Evolutionary conservation across 2,797 vertebrate genomes (phyloP), one percentile per base, ranked within the genome.

Genomic region (Danio kyathit): DNA sequence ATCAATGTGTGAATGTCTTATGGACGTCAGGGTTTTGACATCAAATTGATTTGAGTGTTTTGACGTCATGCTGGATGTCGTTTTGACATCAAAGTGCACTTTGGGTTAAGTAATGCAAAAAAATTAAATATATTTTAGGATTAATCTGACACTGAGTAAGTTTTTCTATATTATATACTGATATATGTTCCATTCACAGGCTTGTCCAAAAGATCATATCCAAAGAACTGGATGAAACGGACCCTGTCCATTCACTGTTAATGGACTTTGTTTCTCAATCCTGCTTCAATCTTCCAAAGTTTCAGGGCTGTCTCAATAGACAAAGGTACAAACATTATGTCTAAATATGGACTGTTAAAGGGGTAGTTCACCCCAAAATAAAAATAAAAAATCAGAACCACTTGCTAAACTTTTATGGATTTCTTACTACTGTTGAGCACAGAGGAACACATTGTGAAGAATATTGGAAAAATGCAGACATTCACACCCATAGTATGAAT

Each of bases 281-380:
- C 78, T 97, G 96, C 85, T 97, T 97, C 86, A 81, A 89, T 76
- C 88, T 94, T 71, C 84, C 84, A 14, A 41, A 19, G 0, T 69
- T 60, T 0, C 43, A 57, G 40, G 84, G 88, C 85, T 96, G 95
- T 84, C 82, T 81, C 1, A 63, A 29, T 1, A 74, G 74, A 17
- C 16, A 43, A 60, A 87, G 46, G 93, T 94, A 41, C 7, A 73
- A 1, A 65, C 12, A 12, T 38, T 29, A 48, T 21, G 3, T 2
- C 11, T 17, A 51, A 70, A 38, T 29, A 1, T 29, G 29, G 1
- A 29, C 29, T 29, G 29, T 29, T 1, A 3, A 29, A 29, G 29
- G 1, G 29, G 29, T 29, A 29, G 29, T 29, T 29, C 3, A 29
- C 29, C 29, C 3, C 29, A 29, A 29, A 29, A 29, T 29, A 29